Conservation (phyloP, 2,113 vertebrate species). For the Chloroceryle aenea region DNA sequence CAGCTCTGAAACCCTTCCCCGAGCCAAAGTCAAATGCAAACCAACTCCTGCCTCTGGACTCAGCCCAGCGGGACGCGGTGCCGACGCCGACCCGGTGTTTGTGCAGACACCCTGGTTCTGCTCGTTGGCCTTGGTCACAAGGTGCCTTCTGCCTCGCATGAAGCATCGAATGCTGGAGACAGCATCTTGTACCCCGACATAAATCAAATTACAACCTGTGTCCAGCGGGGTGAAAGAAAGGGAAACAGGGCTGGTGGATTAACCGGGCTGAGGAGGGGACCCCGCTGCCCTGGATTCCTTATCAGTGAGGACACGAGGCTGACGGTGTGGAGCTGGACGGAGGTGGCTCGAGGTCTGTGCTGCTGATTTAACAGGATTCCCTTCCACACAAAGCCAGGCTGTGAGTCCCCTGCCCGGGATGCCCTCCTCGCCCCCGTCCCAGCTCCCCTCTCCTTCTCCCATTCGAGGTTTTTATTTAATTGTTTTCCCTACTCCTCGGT, state of each 20-base stretch:
- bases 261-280: not conserved
- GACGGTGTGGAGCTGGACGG: rapidly evolving
- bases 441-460: not conserved
- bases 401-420: not conserved
- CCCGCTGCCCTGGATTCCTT: not conserved
- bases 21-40: not conserved
- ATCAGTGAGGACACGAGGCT: rapidly evolving
- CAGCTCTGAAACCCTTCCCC: not conserved
- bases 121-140: rapidly evolving
- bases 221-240: not conserved
- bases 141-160: not conserved
- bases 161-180: not conserved
- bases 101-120: not conserved
- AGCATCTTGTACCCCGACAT: rapidly evolving
- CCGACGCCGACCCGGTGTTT: rapidly evolving
- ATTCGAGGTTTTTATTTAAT: slow-evolving; percentile 80
- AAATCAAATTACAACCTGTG: rapidly evolving
- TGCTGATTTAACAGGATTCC: not conserved
- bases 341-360: not conserved
- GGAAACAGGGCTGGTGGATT: not conserved
- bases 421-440: not conserved
- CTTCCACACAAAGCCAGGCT: not conserved
- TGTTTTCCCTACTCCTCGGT: slow-evolving; percentile 75
- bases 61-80: not conserved
- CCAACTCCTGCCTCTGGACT: not conserved